Base-by-base conservation (phyloP, 1,140 invertebrate species). In the Vanessa atalanta region DNA sequence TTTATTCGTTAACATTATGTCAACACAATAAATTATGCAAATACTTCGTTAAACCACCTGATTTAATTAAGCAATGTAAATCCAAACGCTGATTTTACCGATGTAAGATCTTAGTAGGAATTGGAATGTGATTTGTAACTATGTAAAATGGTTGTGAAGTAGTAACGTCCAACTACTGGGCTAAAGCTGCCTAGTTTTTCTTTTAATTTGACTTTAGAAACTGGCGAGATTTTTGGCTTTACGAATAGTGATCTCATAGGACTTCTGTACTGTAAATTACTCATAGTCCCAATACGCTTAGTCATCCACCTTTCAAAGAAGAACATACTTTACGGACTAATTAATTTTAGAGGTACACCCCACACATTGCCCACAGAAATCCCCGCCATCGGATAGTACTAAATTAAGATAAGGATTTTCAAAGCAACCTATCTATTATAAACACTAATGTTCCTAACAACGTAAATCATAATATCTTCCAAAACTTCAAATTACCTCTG, bases 11-110 rank as follows among this genome's bases (percentile, higher is more conserved):
- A 70, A 70, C 61, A 66, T 75, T 70, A 61, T 75, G 65, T 70
- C 70, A 53, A 47, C 20, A 65, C 57, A 70, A 70, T 75, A 66
- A 70, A 78, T 70, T 78, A 78, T 78, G 77, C 73, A 78, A 78
- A 78, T 76, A 72, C 51, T 69, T 72, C 73, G 70, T 70, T 72
- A 76, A 78, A 70, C 73, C 70, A 48, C 50, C 20, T 66, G 61
- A 78, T 78, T 69, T 47, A 70, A 75, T 78, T 76, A 78, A 61
- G 23, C 51, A 55, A 50, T 73, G 61, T 72, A 66, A 78, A 71
- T 65, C 76, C 68, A 37, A 53, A 65, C 50, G 65, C 51, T 65
- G 63, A 53, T 55, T 57, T 57, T 57, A 37, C 20, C 26, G 20
- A 31, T 31, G 23, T 60, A 37, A 23, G 11, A 23, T 26, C 37